Evolutionary conservation across 2,797 vertebrate species (phyloP).

Genomic region (Darevskia mixta): DNA sequence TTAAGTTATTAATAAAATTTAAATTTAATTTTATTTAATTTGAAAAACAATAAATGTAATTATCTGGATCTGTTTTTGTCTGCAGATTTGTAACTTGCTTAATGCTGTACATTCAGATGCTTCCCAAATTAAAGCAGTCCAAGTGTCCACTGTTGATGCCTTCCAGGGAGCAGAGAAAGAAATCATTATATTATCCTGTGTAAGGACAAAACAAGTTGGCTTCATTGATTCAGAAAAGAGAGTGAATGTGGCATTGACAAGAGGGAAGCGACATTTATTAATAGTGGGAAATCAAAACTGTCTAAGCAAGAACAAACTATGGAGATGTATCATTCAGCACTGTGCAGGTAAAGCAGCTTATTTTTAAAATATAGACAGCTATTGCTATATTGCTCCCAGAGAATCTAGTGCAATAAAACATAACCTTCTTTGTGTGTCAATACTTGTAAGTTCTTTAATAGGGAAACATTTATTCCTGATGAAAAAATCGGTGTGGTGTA

Average conservation of each 20-base stretch:
- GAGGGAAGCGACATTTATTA: slow-evolving; percentile 81
- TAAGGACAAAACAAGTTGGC: slow-evolving; percentile 79
- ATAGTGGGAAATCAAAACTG: slow-evolving; percentile 81
- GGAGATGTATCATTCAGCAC: slow-evolving; percentile 80
- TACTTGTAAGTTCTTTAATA: background rate
- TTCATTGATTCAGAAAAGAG: slow-evolving; percentile 83
- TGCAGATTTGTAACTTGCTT: slow-evolving; percentile 76
- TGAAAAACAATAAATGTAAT: background rate
- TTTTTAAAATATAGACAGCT: background rate
- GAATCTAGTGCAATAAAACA: background rate
- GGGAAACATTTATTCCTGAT: background rate
- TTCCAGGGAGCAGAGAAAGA: slow-evolving; percentile 86
- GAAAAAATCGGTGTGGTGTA: background rate
- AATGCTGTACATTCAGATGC: background rate
- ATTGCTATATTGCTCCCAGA: background rate
- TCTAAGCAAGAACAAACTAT: slow-evolving; percentile 77
- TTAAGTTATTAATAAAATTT: no score
- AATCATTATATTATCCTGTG: slow-evolving; percentile 81
- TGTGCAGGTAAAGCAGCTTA: slow-evolving; percentile 78
- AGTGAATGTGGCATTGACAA: slow-evolving; percentile 81
- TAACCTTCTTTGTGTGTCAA: background rate
- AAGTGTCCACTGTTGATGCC: slow-evolving; percentile 84
- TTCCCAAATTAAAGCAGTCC: slow-evolving; percentile 68
- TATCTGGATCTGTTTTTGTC: background rate
- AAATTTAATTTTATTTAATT: background rate